Evolutionary conservation across 2,113 vertebrate species (phyloP), one percentile per base, ranked within the genome.

Genomic region (Stigmatopora nigra): DNA sequence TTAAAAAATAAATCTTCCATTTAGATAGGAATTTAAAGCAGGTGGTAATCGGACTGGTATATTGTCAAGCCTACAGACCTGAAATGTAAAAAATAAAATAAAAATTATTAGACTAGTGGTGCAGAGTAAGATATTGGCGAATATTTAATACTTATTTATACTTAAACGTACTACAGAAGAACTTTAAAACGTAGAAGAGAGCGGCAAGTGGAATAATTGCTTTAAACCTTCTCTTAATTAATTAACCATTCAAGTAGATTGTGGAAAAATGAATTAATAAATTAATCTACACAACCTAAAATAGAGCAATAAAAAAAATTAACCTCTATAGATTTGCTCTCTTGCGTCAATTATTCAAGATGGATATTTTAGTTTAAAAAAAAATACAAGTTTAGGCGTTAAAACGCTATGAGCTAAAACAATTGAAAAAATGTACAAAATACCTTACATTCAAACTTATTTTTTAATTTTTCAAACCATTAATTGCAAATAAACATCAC

Each of bases 151-250:
- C n/a, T n/a, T n/a, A n/a, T n/a, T n/a, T n/a, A n/a, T n/a, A n/a
- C n/a, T n/a, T n/a, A n/a, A n/a, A n/a, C n/a, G n/a, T n/a, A 71
- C 73, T 82, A 75, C 80, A 78, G 78, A 82, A 80, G 72, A 82
- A 87, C 86, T 81, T 79, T 81, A 79, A n/a, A n/a, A n/a, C n/a
- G n/a, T 82, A 75, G 78, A 83, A 68, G 69, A 20, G 52, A 71
- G 78, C 75, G 78, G 82, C 78, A 76, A 71, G 69, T 67, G 47
- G 55, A 76, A 73, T 73, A 73, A 83, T 72, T 80, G 73, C 79
- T 75, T 80, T 68, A 77, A 71, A 64, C 62, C 70, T 75, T 74
- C 60, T 82, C 80, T 84, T 82, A 85, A 80, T 87, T 83, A 83
- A 71, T 60, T 72, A 71, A 52, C 68, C 72, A 86, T 86, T 88